These are phyloP conservation scores for Caenorhabditis brenneri DNA, from an alignment of 1,140 invertebrate species.

Conservation along the genomic window DNA sequence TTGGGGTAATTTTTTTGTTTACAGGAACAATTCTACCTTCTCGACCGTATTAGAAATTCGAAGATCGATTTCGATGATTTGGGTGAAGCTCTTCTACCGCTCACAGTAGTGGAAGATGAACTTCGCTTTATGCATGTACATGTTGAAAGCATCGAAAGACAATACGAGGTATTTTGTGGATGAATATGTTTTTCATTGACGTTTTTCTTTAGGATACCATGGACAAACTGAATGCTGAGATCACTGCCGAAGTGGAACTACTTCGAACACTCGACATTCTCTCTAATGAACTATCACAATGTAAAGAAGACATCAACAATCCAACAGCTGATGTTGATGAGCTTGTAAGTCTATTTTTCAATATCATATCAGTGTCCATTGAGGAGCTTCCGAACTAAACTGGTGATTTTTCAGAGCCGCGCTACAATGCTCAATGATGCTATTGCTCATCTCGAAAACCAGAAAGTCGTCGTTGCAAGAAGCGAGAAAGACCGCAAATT, in stretches of 20 bases:
- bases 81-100: constrained; percentile 49
- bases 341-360: neutral
- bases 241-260: constrained; percentile 46
- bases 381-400: neutral
- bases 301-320: constrained; percentile 41
- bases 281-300: constrained; percentile 42
- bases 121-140: constrained; percentile 58
- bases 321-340: neutral
- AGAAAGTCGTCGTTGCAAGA: constrained; percentile 41
- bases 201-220: constrained; percentile 9
- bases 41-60: neutral
- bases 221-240: constrained; percentile 49
- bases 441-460: constrained; percentile 52
- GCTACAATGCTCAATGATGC: constrained; percentile 42
- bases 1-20: neutral
- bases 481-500: constrained; percentile 47
- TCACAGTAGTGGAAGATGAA: constrained; percentile 45
- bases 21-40: constrained; percentile 1
- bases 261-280: constrained; percentile 47
- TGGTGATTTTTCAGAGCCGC: constrained; percentile 33
- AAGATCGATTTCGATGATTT: constrained; percentile 40
- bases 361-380: no score
- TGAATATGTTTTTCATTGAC: neutral
- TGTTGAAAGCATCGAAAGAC: constrained; percentile 56
- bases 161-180: constrained; percentile 38